Percentiles rank a stretch among this genome's conserved stretches.
phyloP scores from a whole-genome alignment of 2,888 invertebrate genomes.

The Cheilosia vernalis region DNA sequence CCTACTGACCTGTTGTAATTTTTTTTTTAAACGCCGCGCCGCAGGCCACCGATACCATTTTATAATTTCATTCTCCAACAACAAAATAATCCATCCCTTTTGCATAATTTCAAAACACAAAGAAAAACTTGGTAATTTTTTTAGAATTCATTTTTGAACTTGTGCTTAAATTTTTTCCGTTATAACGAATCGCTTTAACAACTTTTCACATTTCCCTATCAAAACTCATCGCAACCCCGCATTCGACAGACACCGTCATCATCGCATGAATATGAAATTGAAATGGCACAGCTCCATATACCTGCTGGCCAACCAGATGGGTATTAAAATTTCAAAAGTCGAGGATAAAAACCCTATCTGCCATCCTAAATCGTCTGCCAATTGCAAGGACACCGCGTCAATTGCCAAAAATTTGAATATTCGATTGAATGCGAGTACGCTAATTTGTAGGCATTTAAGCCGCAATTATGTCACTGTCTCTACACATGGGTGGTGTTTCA shows the following conservation, averaged over 20 bases:
- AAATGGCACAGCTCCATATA: constrained; percentile 21
- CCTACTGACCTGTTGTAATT: too few species aligned
- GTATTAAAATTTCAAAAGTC: constrained; percentile 44
- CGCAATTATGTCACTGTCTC: constrained; percentile 40
- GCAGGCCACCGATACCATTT: too few species aligned
- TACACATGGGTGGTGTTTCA: neutral
- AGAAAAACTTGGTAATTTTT: too few species aligned
- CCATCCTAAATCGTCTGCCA: constrained; percentile 44
- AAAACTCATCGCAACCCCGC: neutral
- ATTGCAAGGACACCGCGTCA: constrained; percentile 26
- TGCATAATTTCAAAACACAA: too few species aligned
- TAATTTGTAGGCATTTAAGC: constrained; percentile 67
- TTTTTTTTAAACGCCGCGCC: too few species aligned
- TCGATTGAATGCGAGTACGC: constrained; percentile 56
- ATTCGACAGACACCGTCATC: constrained; percentile 23
- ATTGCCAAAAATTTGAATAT: constrained; percentile 71
- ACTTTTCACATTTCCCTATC: neutral
- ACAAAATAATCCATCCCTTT: too few species aligned
- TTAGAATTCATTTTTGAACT: neutral
- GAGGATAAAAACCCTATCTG: constrained; percentile 28
- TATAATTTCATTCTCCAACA: too few species aligned
- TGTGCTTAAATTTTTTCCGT: neutral
- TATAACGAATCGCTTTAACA: neutral
- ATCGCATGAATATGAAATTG: constrained; percentile 45
- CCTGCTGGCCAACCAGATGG: constrained; percentile 22